phyloP scores from a whole-genome alignment of 2,797 vertebrate genomes.

The Myotis vivesi region DNA sequence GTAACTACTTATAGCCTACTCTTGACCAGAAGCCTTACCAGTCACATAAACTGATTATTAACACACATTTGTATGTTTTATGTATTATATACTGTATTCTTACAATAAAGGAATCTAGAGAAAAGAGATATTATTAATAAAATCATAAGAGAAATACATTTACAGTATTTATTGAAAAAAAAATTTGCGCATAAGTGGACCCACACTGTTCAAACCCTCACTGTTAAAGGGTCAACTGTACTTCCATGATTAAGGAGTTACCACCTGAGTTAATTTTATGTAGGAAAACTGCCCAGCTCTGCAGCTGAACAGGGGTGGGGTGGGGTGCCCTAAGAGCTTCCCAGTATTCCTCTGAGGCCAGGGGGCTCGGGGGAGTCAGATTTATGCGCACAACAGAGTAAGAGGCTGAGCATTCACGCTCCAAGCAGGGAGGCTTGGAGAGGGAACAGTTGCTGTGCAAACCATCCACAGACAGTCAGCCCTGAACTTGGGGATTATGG shows the following conservation, averaged over 20 bases:
- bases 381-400: background rate
- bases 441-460: fast-evolving
- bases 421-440: fast-evolving
- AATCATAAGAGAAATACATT: background rate
- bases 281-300: background rate
- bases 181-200: background rate
- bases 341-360: background rate
- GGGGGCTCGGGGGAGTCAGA: background rate
- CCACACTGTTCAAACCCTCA: background rate
- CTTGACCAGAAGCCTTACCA: background rate
- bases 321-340: background rate
- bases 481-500: background rate
- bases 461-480: background rate
- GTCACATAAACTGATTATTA: background rate
- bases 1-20: background rate
- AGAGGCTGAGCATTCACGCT: background rate
- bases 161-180: background rate
- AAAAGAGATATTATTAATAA: background rate
- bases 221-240: background rate
- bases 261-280: background rate
- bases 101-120: background rate
- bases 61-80: background rate
- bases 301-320: background rate
- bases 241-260: background rate
- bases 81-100: background rate